A percentile compares a stretch with the other conserved stretches of the same genome.
Evolutionary conservation across 2,113 vertebrate species (phyloP).

Genomic region (Passerina amoena): DNA sequence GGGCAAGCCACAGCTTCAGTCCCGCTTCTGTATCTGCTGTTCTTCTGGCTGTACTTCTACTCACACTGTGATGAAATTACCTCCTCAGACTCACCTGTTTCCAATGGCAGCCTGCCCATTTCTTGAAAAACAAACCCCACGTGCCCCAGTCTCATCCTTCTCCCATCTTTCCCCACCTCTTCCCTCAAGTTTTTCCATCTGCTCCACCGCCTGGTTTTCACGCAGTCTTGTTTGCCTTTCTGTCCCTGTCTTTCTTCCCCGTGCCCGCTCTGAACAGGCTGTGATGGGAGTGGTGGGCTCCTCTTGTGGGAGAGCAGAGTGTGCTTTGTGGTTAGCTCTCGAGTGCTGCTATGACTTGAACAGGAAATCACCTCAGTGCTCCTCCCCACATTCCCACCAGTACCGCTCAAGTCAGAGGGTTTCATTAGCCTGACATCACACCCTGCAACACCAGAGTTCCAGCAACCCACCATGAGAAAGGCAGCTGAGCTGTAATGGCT

Average conservation of each 20-base stretch:
- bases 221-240: background rate
- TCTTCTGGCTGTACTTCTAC: background rate
- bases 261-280: background rate
- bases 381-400: slow-evolving; percentile 27
- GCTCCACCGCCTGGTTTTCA: background rate
- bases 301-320: background rate
- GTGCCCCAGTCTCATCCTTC: background rate
- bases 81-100: background rate
- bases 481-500: background rate
- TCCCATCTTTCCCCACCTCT: background rate
- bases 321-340: background rate
- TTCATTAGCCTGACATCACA: background rate
- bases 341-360: background rate
- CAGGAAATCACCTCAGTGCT: slow-evolving; percentile 13
- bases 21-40: background rate
- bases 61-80: rapidly evolving
- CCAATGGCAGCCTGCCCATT: background rate
- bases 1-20: background rate
- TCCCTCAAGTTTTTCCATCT: background rate
- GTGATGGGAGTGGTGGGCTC: rapidly evolving
- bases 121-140: background rate
- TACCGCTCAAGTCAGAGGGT: background rate
- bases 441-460: rapidly evolving
- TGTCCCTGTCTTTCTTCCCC: background rate
- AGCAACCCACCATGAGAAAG: background rate